Evolutionary conservation across 2,113 vertebrate genomes (phyloP), one percentile per base, ranked within the genome.

Genomic region (Gambusia affinis): DNA sequence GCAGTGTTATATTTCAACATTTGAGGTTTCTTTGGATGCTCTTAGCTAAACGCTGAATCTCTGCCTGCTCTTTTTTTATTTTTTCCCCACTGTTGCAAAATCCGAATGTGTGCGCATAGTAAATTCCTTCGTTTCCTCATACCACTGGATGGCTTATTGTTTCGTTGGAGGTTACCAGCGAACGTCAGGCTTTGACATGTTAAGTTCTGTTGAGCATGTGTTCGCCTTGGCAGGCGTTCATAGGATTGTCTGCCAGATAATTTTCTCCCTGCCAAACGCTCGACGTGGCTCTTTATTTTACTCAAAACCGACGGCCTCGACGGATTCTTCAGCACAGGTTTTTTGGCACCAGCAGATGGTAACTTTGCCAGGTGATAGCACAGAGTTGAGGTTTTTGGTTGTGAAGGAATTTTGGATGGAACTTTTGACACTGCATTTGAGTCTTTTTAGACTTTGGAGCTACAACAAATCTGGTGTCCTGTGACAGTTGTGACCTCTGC

Each of bases 151-250:
- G 47, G 4, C 60, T 63, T 73, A 66, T 42, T 42, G 1, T 78
- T 64, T 67, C 37, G 70, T 30, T 63, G 71, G 35, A 77, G 27
- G 51, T 84, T 76, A 82, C 83, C 64, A 28, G 72, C 39, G 8
- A 47, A 79, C 80, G 81, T 90, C 81, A 84, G 80, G 82, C 80
- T 75, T 88, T 85, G 85, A 90, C 88, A 87, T 82, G 83, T 71
- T 42, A 64, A 71, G 76, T 76, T 86, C 85, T 79, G 81, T 29
- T 57, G 10, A 86, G 78, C 85, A 77, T 77, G 86, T 84, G 83
- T 78, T 78, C 61, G 8, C 71, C 64, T 33, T 87, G 86, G 85
- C 85, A 4, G 35, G 29, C 12, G 24, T 85, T 75, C 85, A 81
- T 81, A 78, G 10, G 4, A 64, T 64, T 1, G 76, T 54, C 76